These are phyloP conservation scores for Tetrax tetrax DNA, from an alignment of 2,113 vertebrate genomes.

Conservation along the genomic window DNA sequence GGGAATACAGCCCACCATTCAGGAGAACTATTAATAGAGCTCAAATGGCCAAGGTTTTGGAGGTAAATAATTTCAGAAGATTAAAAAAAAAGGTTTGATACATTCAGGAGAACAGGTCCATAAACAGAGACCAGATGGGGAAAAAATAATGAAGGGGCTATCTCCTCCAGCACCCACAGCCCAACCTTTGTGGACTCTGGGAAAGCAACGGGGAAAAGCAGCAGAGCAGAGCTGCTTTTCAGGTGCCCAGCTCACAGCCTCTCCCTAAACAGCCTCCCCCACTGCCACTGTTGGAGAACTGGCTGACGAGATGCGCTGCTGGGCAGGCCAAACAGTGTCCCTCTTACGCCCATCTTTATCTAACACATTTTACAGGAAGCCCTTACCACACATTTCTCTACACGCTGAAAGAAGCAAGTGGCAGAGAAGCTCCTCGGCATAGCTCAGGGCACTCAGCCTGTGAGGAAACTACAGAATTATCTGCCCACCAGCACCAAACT, in stretches of 20 bases:
- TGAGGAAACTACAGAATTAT: background rate
- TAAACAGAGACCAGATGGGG: background rate
- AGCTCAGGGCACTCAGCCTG: background rate
- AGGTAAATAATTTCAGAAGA: background rate
- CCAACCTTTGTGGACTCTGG: background rate
- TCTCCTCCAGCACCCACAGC: background rate
- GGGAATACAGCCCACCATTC: background rate
- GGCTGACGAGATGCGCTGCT: background rate
- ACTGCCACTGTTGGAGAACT: background rate
- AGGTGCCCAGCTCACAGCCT: background rate
- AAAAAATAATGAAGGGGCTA: background rate
- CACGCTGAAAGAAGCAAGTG: background rate
- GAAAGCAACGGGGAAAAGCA: background rate
- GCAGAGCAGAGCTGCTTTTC: background rate
- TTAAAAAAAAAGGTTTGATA: background rate
- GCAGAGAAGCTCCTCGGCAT: background rate
- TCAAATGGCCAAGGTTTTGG: background rate
- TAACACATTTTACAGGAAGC: background rate
- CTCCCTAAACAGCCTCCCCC: background rate
- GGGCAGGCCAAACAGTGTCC: background rate
- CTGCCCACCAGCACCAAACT: background rate
- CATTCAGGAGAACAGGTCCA: background rate
- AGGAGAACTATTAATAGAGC: background rate
- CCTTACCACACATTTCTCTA: background rate
- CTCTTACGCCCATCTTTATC: fast-evolving